Conservation (phyloP, 1,140 invertebrate genomes). For the Procambarus clarkii region DNA sequence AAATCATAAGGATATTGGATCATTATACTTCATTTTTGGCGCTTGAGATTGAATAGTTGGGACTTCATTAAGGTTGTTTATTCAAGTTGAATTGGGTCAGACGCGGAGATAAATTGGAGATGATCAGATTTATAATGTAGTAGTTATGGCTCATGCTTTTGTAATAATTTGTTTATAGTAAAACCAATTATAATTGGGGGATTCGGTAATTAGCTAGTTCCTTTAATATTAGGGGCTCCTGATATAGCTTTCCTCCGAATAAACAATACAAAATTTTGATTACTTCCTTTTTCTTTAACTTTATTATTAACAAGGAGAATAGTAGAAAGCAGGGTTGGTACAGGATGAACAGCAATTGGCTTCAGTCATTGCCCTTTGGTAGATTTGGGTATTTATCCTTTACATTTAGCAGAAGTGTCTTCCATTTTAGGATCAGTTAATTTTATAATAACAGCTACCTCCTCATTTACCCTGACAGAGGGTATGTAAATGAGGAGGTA, state of each 20-base stretch:
- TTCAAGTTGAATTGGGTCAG: constrained; percentile 79
- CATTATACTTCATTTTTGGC: constrained; percentile 35
- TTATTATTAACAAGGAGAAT: no score
- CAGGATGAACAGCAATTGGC: no score
- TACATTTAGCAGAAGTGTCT: no score
- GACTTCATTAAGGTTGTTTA: constrained; percentile 23
- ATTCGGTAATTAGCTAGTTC: constrained; percentile 87
- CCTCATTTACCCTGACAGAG: no score
- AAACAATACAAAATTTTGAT: no score
- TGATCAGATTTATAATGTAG: constrained; percentile 76
- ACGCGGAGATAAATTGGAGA: constrained; percentile 80
- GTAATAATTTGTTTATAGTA: constrained; percentile 88
- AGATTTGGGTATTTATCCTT: no score
- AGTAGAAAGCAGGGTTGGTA: no score
- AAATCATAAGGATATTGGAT: background rate
- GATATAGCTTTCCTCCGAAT: constrained; percentile 83
- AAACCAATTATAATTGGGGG: constrained; percentile 87
- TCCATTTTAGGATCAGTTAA: no score
- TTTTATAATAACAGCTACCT: no score
- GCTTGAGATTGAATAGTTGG: constrained; percentile 20
- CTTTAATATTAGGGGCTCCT: constrained; percentile 82
- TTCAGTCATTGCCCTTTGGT: no score
- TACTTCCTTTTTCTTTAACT: constrained; percentile 69
- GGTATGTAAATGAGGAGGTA: no score
- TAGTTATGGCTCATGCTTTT: constrained; percentile 83